These are phyloP conservation scores for Sinonovacula constricta DNA, from an alignment of 1,140 invertebrate species.

Conservation along the genomic window DNA sequence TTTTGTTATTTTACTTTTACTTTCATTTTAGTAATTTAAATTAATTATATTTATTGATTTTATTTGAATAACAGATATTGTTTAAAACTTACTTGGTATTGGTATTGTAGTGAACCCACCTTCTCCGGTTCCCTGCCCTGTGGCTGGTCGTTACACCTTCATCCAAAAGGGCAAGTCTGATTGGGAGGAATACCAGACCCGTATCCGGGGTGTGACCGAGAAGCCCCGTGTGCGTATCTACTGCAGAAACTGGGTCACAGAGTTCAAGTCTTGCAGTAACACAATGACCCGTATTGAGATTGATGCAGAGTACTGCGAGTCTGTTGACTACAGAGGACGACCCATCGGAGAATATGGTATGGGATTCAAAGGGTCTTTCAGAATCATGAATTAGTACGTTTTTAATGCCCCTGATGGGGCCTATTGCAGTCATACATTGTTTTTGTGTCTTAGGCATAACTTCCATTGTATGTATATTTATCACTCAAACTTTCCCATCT, in stretches of 20 bases:
- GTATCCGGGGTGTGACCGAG: slow-evolving; percentile 96
- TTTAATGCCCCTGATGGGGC: too few species aligned
- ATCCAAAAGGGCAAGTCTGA: slow-evolving; percentile 91
- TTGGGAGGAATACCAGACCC: slow-evolving; percentile 87
- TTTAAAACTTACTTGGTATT: too few species aligned
- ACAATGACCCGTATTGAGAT: slow-evolving; percentile 96
- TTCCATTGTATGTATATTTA: too few species aligned
- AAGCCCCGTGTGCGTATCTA: slow-evolving; percentile 94
- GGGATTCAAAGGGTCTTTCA: too few species aligned
- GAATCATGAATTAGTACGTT: too few species aligned
- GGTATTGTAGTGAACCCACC: slow-evolving; percentile 96
- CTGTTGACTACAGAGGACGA: slow-evolving; percentile 95
- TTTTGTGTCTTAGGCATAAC: too few species aligned
- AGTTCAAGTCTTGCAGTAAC: slow-evolving; percentile 87
- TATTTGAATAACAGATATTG: too few species aligned
- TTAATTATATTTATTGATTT: too few species aligned
- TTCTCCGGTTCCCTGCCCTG: slow-evolving; percentile 94
- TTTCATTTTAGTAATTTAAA: too few species aligned
- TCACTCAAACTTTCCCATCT: too few species aligned
- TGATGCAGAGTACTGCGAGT: slow-evolving; percentile 96
- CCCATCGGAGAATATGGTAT: slow-evolving; percentile 85
- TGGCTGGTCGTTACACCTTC: slow-evolving; percentile 97
- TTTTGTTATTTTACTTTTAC: too few species aligned
- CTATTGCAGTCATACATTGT: too few species aligned
- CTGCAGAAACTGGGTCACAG: slow-evolving; percentile 95